These are phyloP conservation scores for Leuciscus idus DNA, from an alignment of 2,113 vertebrate species.

Conservation along the genomic window DNA sequence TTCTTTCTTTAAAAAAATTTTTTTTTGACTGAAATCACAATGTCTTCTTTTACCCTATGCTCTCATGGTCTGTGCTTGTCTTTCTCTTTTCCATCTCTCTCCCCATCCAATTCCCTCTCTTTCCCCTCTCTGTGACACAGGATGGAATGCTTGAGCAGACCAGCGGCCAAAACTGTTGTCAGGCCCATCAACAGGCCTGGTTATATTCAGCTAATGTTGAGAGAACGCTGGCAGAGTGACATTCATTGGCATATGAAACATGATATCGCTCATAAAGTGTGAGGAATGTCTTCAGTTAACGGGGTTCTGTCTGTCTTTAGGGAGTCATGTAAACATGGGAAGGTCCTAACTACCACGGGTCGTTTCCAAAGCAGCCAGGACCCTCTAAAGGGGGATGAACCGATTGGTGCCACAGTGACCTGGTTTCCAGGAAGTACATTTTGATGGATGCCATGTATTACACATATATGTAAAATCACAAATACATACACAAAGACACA, in stretches of 20 bases:
- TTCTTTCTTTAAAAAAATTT: too few relatives aligned
- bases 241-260: slow-evolving; percentile 68
- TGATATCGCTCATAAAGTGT: slow-evolving; percentile 61
- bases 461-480: background rate
- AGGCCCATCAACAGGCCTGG: slow-evolving; percentile 55
- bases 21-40: too few relatives aligned
- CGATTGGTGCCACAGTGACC: slow-evolving; percentile 32
- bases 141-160: slow-evolving; percentile 67
- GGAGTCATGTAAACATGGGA: slow-evolving; percentile 62
- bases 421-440: background rate
- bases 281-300: slow-evolving; percentile 62
- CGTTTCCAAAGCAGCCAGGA: slow-evolving; percentile 61
- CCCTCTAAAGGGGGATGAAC: slow-evolving; percentile 30
- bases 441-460: background rate
- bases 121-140: slow-evolving; percentile 19
- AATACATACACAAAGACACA: slow-evolving; percentile 45
- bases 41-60: too few relatives aligned
- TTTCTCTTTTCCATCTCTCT: background rate
- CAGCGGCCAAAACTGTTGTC: slow-evolving; percentile 65
- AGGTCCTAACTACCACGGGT: slow-evolving; percentile 43
- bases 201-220: slow-evolving; percentile 36
- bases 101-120: background rate
- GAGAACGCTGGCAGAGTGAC: slow-evolving; percentile 60
- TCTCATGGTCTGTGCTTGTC: background rate
- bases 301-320: slow-evolving; percentile 55